Evolutionary conservation across 2,888 invertebrate species (phyloP).

Genomic region (Polyommatus iphigenia): DNA sequence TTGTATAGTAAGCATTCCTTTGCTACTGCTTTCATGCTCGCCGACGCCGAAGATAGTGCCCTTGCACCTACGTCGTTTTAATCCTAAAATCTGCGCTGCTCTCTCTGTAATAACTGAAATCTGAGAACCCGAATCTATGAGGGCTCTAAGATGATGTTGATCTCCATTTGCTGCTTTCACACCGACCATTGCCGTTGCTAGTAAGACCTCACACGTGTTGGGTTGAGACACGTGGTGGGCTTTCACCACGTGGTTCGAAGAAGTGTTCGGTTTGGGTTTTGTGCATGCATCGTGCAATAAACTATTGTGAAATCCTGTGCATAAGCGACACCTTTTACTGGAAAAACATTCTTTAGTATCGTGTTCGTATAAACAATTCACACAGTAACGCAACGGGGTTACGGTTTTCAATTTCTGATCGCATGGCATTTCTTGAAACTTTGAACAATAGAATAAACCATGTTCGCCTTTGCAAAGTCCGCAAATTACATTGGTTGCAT

Average conservation of each 20-base stretch:
- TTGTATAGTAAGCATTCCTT: no score
- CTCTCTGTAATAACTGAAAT: no score
- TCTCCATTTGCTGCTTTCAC: neutral
- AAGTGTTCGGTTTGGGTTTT: no score
- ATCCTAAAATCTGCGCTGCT: no score
- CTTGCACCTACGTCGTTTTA: no score
- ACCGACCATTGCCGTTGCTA: neutral
- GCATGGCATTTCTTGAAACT: neutral
- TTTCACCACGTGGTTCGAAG: neutral
- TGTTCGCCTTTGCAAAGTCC: constrained; percentile 3
- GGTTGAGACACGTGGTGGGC: constrained; percentile 9
- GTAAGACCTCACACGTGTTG: neutral
- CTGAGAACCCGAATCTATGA: no score
- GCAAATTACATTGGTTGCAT: neutral
- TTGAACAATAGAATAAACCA: neutral
- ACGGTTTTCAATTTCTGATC: neutral
- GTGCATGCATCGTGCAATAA: neutral
- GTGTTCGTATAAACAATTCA: no score
- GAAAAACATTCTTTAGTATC: neutral
- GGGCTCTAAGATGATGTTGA: neutral
- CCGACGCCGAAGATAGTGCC: no score
- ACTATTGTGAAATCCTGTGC: constrained; percentile 44
- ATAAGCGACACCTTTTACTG: constrained; percentile 49
- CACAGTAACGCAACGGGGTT: neutral
- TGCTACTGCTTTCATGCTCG: no score